Evolutionary conservation across 2,888 invertebrate genomes (phyloP).

Genomic region (Melipona bicolor): DNA sequence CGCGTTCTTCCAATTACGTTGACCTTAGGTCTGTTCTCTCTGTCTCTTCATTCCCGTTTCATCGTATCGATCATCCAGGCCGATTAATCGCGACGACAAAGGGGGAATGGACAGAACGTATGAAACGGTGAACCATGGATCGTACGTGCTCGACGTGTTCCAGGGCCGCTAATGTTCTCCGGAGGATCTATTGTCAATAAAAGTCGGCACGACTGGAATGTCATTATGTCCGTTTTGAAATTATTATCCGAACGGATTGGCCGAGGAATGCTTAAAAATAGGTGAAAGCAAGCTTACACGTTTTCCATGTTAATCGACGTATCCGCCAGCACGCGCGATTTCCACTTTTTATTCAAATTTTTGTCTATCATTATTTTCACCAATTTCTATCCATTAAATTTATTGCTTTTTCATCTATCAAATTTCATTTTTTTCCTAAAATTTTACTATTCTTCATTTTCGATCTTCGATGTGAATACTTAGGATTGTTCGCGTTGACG

Average conservation of each 20-base stretch:
- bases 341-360: background rate
- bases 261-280: constrained; percentile 66
- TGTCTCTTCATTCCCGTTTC: background rate
- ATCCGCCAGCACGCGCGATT: constrained; percentile 11
- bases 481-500: no score
- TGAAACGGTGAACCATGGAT: constrained; percentile 45
- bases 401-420: no score
- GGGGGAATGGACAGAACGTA: constrained; percentile 27
- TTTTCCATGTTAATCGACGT: constrained; percentile 65
- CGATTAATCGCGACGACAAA: constrained; percentile 23
- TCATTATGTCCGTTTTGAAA: constrained; percentile 69
- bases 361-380: no score
- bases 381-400: no score
- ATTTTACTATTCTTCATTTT: no score
- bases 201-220: constrained; percentile 67
- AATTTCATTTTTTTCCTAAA: no score
- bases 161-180: constrained; percentile 66
- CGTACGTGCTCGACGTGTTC: constrained; percentile 54
- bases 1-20: background rate
- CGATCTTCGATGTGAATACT: no score
- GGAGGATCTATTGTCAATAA: constrained; percentile 65
- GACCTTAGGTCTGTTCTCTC: background rate
- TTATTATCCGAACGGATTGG: constrained; percentile 70
- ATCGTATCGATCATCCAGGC: constrained; percentile 20
- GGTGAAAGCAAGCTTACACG: constrained; percentile 62